phyloP scores from a whole-genome alignment of 2,888 invertebrate species.

The Bellardia pandia region DNA sequence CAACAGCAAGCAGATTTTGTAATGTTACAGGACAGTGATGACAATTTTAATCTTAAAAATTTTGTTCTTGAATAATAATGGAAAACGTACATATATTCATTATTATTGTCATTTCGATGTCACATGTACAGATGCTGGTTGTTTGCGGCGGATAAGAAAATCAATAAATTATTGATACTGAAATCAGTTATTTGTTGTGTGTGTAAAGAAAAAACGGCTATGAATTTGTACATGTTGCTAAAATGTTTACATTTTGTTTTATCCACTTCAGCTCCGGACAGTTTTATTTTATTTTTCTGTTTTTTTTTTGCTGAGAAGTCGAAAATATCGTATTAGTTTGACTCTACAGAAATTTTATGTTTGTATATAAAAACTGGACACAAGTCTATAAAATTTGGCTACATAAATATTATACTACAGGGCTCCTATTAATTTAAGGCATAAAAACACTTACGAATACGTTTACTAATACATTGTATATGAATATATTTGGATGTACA shows the following conservation, averaged over 20 bases:
- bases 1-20: neutral
- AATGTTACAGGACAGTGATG: neutral
- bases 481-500: neutral
- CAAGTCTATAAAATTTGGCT: constrained; percentile 49
- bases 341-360: constrained; percentile 20
- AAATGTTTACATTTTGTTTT: constrained; percentile 5
- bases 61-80: constrained; percentile 22
- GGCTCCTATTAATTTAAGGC: constrained; percentile 34
- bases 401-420: constrained; percentile 27
- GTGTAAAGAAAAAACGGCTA: constrained; percentile 5
- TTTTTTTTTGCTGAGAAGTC: constrained; percentile 21
- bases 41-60: constrained; percentile 14
- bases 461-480: neutral
- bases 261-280: neutral
- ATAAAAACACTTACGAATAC: neutral
- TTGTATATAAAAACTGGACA: constrained; percentile 8
- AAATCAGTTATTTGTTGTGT: neutral
- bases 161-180: constrained; percentile 33
- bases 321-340: constrained; percentile 24
- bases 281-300: neutral
- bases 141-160: neutral
- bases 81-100: neutral
- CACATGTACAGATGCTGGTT: neutral
- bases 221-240: neutral
- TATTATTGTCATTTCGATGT: constrained; percentile 7